Conservation (phyloP, 2,888 invertebrate genomes). For the Trilocha varians region DNA sequence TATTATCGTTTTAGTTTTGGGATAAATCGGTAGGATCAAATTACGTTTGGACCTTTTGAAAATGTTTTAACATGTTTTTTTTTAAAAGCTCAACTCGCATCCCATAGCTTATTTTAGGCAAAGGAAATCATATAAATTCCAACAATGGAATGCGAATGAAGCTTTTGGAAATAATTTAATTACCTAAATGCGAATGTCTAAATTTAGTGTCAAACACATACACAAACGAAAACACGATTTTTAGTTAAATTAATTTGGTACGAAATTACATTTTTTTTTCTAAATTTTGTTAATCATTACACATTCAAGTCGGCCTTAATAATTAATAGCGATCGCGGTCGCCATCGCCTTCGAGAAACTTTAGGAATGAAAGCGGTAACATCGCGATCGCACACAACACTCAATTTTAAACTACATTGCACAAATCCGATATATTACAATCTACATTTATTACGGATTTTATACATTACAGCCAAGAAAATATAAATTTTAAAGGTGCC, state of each 20-base stretch:
- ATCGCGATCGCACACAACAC: not conserved
- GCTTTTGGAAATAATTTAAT: not conserved
- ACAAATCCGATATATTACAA: slow-evolving; percentile 40
- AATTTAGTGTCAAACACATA: not conserved
- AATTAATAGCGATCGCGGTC: not conserved
- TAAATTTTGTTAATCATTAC: not conserved
- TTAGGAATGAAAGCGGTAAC: not conserved
- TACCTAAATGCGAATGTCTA: not conserved
- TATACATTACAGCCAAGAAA: slow-evolving; percentile 8
- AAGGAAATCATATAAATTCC: not conserved
- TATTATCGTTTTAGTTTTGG: not conserved
- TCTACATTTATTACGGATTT: slow-evolving; percentile 14
- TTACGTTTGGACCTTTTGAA: not conserved
- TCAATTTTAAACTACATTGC: slow-evolving; percentile 45
- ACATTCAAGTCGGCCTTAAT: not conserved
- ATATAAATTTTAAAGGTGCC: not conserved
- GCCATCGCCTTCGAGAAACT: not conserved
- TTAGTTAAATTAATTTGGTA: not conserved
- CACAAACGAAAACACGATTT: not conserved
- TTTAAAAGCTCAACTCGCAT: not conserved
- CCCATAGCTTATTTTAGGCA: not conserved
- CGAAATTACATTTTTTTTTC: not conserved
- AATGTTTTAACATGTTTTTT: not conserved
- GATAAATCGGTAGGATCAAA: not conserved
- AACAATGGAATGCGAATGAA: not conserved